Evolutionary conservation across 2,797 vertebrate species (phyloP).

Genomic region (Chaetodon trifasciatus): DNA sequence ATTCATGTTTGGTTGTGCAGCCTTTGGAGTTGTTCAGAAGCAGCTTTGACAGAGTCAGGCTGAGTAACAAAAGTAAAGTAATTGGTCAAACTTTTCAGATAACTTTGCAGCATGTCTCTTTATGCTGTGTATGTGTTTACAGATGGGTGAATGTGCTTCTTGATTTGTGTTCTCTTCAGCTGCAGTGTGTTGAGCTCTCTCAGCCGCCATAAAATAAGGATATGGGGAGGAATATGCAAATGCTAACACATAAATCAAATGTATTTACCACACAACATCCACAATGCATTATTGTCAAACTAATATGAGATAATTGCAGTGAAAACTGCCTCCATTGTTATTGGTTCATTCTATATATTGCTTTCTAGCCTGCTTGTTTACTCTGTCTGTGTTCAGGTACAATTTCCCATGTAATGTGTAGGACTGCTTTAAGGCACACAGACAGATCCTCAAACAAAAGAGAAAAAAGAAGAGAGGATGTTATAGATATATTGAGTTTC

Average conservation of each 20-base stretch:
- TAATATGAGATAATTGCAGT: constrained; percentile 1
- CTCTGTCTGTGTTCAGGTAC: background rate
- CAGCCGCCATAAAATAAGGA: background rate
- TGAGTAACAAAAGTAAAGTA: constrained; percentile 16
- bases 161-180: constrained; percentile 9
- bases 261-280: background rate
- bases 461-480: background rate
- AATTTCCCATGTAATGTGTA: background rate
- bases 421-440: background rate
- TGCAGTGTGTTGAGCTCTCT: background rate
- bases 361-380: constrained; percentile 15
- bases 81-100: background rate
- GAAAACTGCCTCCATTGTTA: background rate
- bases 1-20: background rate
- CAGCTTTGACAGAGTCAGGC: background rate
- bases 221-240: background rate
- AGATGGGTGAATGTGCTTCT: background rate
- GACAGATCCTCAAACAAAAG: background rate
- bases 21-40: constrained; percentile 13
- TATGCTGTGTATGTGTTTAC: background rate
- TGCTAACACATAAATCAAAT: background rate
- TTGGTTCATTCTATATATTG: background rate
- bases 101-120: background rate
- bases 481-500: background rate
- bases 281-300: background rate